Conservation (phyloP, 1,140 invertebrate species). For the Paralvinella palmiformis region DNA sequence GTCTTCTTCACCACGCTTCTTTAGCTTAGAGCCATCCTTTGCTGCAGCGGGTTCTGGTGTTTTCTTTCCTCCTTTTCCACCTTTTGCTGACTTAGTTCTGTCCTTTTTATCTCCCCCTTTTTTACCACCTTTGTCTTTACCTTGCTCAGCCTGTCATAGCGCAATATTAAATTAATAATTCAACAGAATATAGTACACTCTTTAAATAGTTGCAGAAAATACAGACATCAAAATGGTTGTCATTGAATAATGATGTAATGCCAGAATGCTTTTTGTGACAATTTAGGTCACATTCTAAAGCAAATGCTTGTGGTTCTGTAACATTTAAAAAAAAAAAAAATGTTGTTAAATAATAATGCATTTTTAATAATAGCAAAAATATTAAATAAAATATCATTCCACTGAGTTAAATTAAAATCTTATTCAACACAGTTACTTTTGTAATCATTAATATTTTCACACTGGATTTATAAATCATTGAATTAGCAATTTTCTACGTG, state of each 20-base stretch:
- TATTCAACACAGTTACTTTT: too few species aligned
- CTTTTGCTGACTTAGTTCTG: constrained; percentile 35
- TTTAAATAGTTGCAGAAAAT: not conserved
- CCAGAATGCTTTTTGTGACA: not conserved
- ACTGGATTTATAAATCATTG: too few species aligned
- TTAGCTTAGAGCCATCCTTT: constrained; percentile 45
- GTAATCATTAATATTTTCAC: too few species aligned
- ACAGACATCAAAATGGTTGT: too few species aligned
- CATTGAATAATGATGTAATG: not conserved
- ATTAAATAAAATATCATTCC: too few species aligned
- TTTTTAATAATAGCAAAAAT: too few species aligned
- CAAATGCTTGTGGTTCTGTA: not conserved
- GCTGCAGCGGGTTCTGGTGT: constrained; percentile 40
- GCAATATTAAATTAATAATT: not conserved
- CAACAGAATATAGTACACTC: not conserved
- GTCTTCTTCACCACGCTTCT: constrained; percentile 48
- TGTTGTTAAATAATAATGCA: too few species aligned
- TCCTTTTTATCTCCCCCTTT: constrained; percentile 27
- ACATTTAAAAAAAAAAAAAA: too few species aligned
- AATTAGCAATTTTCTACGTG: too few species aligned
- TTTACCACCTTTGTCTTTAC: constrained; percentile 29
- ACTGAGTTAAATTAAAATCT: too few species aligned
- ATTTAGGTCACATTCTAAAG: not conserved
- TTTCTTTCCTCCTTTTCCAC: constrained; percentile 36
- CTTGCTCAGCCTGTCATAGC: constrained; percentile 21